Evolutionary conservation across 2,888 invertebrate genomes (phyloP), one percentile per base, ranked within the genome.

Genomic region (Eupithecia vulgata): DNA sequence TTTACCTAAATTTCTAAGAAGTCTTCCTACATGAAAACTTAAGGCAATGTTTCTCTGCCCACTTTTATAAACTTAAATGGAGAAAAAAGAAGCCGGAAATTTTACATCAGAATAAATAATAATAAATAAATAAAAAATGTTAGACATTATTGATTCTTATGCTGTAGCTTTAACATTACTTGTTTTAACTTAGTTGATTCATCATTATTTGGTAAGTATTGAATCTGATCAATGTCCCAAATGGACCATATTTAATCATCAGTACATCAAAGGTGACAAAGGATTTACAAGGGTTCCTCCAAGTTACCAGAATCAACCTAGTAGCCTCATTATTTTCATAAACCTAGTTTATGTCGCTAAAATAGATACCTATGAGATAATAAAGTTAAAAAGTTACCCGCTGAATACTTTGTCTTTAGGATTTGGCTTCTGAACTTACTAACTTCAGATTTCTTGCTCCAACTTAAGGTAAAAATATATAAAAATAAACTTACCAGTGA

Each of bases 401-500:
- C 17, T 59, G 30, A 30, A 30, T 30, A 59, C 61, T 34, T n/a
- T 57, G 52, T 21, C 3, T 21, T 52, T 21, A 12, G 1, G 25
- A 57, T 25, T 57, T 21, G 21, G 57, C 57, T 12, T 57, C 57
- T 57, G 25, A 13, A 25, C 5, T 61, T 17, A 61, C 45, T n/a
- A 45, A n/a, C 15, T 42, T 40, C 25, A 65, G 21, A 25, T 57
- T 25, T 25, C 12, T 25, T 25, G 0, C 57, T 13, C 21, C 8
- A 25, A 57, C 21, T 1, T 25, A 45, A 6, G 30, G 48, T 21
- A 52, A 25, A 52, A 52, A 10, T 21, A 52, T 21, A 52, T 48
- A 48, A n/a, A 48, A 52, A 52, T 57, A 76, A 76, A 88, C 89
- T 94, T 91, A 98, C 98, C 98, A 91, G 98, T 98, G 77, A 98